Conservation (phyloP, 2,888 invertebrate genomes). For the Agrypnus murinus region DNA sequence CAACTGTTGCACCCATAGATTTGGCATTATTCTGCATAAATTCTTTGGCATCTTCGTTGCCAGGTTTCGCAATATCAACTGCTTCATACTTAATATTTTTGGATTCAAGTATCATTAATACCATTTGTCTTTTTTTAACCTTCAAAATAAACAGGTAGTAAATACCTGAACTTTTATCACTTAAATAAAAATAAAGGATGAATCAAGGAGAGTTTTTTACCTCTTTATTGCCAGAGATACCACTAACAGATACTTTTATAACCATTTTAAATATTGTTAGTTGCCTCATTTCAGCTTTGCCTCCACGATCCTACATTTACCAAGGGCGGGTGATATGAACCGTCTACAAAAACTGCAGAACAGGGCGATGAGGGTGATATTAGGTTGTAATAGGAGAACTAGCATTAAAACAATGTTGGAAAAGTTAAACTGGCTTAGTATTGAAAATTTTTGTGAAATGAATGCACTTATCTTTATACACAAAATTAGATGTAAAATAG, state of each 20-base stretch:
- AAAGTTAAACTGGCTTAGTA: too few relatives aligned
- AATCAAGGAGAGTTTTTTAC: conserved; percentile 74
- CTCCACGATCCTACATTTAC: too few relatives aligned
- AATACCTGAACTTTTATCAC: conserved; percentile 18
- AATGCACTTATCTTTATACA: too few relatives aligned
- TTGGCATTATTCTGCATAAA: conserved; percentile 94
- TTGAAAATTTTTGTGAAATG: too few relatives aligned
- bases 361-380: too few relatives aligned
- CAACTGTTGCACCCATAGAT: conserved; percentile 82
- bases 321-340: too few relatives aligned
- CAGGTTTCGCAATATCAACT: conserved; percentile 96
- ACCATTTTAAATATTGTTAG: conserved; percentile 77
- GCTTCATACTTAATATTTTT: conserved; percentile 91
- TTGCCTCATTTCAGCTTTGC: too few relatives aligned
- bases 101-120: conserved; percentile 94
- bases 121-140: conserved; percentile 97
- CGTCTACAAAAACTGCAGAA: too few relatives aligned
- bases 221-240: conserved; percentile 96
- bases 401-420: too few relatives aligned
- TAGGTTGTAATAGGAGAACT: too few relatives aligned
- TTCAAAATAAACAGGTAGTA: conserved; percentile 67
- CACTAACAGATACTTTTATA: conserved; percentile 93
- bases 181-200: conserved; percentile 3
- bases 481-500: too few relatives aligned
- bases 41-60: conserved; percentile 89